Conservation (phyloP, 2,113 vertebrate species). For the Rhinopomastus cyanomelas region DNA sequence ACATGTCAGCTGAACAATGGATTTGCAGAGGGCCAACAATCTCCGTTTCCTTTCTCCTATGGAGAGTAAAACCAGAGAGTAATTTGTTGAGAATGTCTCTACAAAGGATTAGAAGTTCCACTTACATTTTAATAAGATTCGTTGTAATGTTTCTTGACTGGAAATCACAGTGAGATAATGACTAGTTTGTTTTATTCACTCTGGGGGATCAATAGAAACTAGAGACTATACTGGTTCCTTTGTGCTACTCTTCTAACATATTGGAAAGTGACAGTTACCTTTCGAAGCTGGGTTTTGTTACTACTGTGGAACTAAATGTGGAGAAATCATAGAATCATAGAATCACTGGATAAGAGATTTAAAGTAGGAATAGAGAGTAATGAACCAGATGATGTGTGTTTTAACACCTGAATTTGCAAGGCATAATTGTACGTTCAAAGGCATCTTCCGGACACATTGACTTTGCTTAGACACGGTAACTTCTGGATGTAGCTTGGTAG, state of each 20-base stretch:
- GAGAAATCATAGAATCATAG: neutral
- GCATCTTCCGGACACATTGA: neutral
- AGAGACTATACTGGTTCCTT: neutral
- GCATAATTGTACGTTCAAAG: neutral
- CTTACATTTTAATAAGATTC: neutral
- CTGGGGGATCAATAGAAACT: neutral
- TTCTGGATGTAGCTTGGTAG: neutral
- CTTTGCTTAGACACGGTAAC: neutral
- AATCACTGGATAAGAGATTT: neutral
- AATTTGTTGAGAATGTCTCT: neutral
- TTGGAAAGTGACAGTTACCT: neutral
- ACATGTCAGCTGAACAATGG: neutral
- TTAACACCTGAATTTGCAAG: neutral
- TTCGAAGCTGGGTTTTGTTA: neutral
- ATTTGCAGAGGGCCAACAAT: neutral
- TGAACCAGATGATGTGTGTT: neutral
- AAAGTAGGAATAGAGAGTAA: neutral
- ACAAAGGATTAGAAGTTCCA: neutral
- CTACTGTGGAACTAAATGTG: neutral
- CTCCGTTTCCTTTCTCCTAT: neutral
- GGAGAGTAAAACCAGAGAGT: neutral
- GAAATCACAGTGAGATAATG: neutral
- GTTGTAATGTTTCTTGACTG: slow-evolving; percentile 3
- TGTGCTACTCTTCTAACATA: neutral
- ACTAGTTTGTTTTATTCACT: neutral